phyloP scores from a whole-genome alignment of 2,888 invertebrate genomes.

The Synergus umbraculus region DNA sequence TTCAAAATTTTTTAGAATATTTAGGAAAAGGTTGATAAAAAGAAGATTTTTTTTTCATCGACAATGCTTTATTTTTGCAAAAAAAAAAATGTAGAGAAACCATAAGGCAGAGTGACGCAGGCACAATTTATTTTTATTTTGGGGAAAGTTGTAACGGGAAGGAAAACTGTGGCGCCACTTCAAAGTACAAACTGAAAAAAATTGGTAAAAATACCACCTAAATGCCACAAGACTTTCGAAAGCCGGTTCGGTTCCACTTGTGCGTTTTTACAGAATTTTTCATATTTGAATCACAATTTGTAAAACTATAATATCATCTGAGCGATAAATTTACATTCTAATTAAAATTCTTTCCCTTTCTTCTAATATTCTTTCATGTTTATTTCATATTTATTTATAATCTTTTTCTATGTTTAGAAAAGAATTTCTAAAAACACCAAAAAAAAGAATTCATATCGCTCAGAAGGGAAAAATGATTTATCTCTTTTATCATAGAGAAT shows the following conservation, averaged over 20 bases:
- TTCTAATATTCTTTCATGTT: background rate
- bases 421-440: conserved; percentile 6
- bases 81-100: conserved; percentile 41
- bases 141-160: background rate
- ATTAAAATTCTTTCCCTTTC: background rate
- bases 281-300: conserved; percentile 3
- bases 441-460: background rate
- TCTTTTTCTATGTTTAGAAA: background rate
- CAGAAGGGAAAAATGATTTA: background rate
- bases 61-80: conserved; percentile 44
- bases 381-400: background rate
- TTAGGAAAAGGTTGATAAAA: background rate
- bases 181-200: conserved; percentile 23
- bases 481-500: conserved; percentile 13
- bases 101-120: conserved; percentile 27
- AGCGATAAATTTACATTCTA: background rate
- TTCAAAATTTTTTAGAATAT: background rate
- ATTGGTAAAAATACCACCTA: conserved; percentile 34
- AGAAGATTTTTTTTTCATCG: conserved; percentile 29
- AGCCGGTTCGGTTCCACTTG: background rate
- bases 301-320: background rate
- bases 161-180: background rate
- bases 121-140: conserved; percentile 33
- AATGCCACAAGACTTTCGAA: conserved; percentile 22
- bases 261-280: conserved; percentile 16